These are phyloP conservation scores for Calephelis nemesis DNA, from an alignment of 1,140 invertebrate genomes.

Conservation along the genomic window DNA sequence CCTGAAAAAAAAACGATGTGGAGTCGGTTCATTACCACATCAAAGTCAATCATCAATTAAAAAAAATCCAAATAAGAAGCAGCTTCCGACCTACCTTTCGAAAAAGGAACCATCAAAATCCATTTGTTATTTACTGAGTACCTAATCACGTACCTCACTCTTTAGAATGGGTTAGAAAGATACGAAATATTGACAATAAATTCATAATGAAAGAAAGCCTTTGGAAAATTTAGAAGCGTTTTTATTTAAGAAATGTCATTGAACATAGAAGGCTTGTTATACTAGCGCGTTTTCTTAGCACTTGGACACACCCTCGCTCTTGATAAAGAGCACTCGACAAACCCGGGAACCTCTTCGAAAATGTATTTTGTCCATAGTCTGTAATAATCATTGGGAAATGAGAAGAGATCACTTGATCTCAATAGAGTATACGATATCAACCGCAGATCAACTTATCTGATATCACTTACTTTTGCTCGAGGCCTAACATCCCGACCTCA, in stretches of 20 bases:
- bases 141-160: too few species aligned
- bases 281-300: constrained; percentile 39
- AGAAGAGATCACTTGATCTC: neutral
- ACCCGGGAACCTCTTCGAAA: constrained; percentile 1
- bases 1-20: too few species aligned
- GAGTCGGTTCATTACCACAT: too few species aligned
- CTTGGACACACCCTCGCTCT: constrained; percentile 60
- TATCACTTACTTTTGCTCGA: too few species aligned
- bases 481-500: too few species aligned
- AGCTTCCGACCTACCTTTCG: too few species aligned
- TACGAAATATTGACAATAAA: neutral
- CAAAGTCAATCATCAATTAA: too few species aligned
- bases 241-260: constrained; percentile 2
- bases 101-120: too few species aligned
- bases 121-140: too few species aligned
- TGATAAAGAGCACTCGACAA: constrained; percentile 30
- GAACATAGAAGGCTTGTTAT: neutral
- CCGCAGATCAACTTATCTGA: too few species aligned
- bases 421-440: constrained; percentile 3
- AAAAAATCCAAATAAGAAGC: too few species aligned
- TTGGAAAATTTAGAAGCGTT: neutral
- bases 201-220: neutral
- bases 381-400: constrained; percentile 6
- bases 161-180: too few species aligned
- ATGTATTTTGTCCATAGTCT: constrained; percentile 1